Conservation (phyloP, 2,113 vertebrate genomes). For the Phalacrocorax carbo region DNA sequence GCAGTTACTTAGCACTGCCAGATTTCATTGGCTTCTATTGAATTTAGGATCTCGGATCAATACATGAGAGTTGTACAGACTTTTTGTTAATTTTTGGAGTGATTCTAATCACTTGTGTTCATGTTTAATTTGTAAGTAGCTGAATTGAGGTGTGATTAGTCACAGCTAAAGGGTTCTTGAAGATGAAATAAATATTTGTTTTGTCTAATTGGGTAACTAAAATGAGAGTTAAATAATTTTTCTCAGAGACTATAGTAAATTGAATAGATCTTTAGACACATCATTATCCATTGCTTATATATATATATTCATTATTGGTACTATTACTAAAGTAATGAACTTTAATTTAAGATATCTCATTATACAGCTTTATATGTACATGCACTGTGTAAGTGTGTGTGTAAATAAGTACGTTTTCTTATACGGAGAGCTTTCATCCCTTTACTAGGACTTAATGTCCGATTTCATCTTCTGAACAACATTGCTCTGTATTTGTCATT, state of each 20-base stretch:
- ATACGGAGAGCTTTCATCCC: neutral
- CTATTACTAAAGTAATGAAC: neutral
- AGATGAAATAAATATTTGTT: neutral
- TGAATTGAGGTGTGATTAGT: neutral
- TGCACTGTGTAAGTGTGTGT: neutral
- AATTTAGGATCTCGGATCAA: neutral
- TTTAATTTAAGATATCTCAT: neutral
- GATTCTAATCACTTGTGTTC: neutral
- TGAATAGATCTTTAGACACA: neutral
- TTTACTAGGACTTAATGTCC: neutral
- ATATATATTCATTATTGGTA: neutral
- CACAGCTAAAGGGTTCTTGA: neutral
- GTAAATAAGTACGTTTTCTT: neutral
- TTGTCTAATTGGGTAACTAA: neutral
- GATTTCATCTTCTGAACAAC: neutral
- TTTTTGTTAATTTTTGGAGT: conserved; percentile 8
- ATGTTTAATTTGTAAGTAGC: neutral
- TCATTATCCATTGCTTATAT: neutral
- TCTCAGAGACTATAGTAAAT: neutral
- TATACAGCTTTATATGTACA: neutral
- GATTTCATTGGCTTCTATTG: neutral
- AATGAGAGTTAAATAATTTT: neutral
- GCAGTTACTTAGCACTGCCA: neutral
- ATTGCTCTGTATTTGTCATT: neutral
- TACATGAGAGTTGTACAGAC: neutral